phyloP scores from a whole-genome alignment of 2,113 vertebrate genomes.

The Neofelis nebulosa region DNA sequence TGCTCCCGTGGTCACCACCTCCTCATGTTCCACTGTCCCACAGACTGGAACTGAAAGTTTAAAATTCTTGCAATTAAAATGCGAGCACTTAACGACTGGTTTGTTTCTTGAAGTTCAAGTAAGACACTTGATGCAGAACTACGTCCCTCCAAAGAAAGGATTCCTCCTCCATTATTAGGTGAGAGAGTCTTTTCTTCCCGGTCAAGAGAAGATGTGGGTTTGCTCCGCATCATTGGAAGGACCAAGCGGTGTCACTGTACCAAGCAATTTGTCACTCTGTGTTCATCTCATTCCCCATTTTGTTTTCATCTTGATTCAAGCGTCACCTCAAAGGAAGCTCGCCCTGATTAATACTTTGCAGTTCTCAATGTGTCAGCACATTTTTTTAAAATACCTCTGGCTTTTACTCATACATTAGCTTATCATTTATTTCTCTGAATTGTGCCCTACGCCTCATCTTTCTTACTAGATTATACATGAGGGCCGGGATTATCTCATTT shows the following conservation, averaged over 20 bases:
- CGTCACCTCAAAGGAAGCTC: neutral
- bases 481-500: neutral
- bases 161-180: neutral
- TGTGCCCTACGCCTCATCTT: neutral
- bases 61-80: neutral
- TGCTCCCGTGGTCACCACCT: neutral
- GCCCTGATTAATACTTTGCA: neutral
- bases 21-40: neutral
- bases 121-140: neutral
- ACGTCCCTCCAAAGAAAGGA: neutral
- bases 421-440: neutral
- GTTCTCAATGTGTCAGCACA: neutral
- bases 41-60: neutral
- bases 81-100: neutral
- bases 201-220: neutral
- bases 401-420: neutral
- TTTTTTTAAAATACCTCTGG: neutral
- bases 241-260: neutral
- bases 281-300: neutral
- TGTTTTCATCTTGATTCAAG: neutral
- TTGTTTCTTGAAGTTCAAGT: constrained; percentile 10
- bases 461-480: neutral
- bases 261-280: neutral
- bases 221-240: neutral
- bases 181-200: neutral